Base-by-base conservation (phyloP, 2,888 invertebrate genomes). In the Nebria salina region DNA sequence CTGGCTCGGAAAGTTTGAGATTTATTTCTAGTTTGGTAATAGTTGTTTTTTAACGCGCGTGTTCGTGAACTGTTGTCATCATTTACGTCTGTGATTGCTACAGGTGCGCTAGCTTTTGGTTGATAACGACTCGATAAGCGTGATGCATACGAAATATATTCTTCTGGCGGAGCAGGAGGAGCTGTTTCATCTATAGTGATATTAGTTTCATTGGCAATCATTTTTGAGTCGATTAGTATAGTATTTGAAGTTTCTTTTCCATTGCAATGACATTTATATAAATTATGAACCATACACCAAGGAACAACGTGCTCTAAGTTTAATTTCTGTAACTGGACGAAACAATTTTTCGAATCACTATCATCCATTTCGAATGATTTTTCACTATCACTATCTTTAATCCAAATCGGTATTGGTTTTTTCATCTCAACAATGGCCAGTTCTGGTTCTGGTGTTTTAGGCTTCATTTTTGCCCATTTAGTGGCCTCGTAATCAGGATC, bases 261-360 rank as follows among this genome's bases (percentile, higher is more conserved):
- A 83, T 90, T 90, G 85, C 94, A 94, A 86, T 92, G 91, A 87
- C 94, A 94, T 85, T 92, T 92, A 84, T 94, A 93, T 74, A 92
- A 86, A 84, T 91, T 89, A 85, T 94, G 94, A 1, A 91, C 89
- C 91, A 94, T 91, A 84, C 94, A 94, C 90, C 91, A 93, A 0
- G 92, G 91, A 82, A 92, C 91, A 72, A 93, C 85, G 84, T 91
- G 90, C 42, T 88, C 85, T 82, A 89, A 85, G 76, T 86, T 82
- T 54, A 89, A 83, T 13, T 85, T 87, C 0, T 85, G 85, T 9
- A 90, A 72, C 0, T 84, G 74, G 7, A 90, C 87, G 34, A 83
- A 84, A 66, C 88, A 88, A 81, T 26, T 13, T 70, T 70, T 70
- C 25, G 70, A 25, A 54, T 11, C 54, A 25, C 68, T 74, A 11